These are phyloP conservation scores for Trachythela sp. DNA, from an alignment of 64 coral and sea anemone genomes.

Conservation along the genomic window DNA sequence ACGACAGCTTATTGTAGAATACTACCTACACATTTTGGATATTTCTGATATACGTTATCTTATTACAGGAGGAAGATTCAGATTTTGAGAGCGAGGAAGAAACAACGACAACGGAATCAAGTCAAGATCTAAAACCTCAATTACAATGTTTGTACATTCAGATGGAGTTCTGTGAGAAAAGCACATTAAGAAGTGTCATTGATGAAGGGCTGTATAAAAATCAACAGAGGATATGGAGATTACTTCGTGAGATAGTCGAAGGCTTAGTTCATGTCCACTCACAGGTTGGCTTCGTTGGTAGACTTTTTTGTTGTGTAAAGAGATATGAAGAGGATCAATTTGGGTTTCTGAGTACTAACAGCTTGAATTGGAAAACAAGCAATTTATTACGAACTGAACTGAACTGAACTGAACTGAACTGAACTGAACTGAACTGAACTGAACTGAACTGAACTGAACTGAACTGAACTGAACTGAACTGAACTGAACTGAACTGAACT, in stretches of 20 bases:
- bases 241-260: slow-evolving; percentile 89
- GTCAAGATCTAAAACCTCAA: slow-evolving; percentile 29
- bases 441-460: too few species aligned
- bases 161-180: slow-evolving; percentile 99
- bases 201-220: slow-evolving; percentile 78
- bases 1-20: too few species aligned
- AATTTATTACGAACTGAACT: too few species aligned
- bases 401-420: too few species aligned
- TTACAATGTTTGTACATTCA: slow-evolving; percentile 96
- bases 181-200: slow-evolving; percentile 85
- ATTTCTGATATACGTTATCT: slow-evolving; percentile 21
- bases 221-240: slow-evolving; percentile 77
- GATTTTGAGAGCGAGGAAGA: slow-evolving; percentile 69
- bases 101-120: slow-evolving; percentile 58
- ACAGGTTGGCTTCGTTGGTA: slow-evolving; percentile 43
- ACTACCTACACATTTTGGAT: slow-evolving; percentile 51
- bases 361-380: too few species aligned
- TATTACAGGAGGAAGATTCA: slow-evolving; percentile 70
- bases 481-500: too few species aligned
- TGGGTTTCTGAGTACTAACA: too few species aligned
- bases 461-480: too few species aligned
- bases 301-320: background rate
- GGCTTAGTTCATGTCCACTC: slow-evolving; percentile 87
- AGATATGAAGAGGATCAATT: too few species aligned
- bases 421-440: too few species aligned